phyloP scores from a whole-genome alignment of 2,888 invertebrate species.

The Exephanes ischioxanthus region DNA sequence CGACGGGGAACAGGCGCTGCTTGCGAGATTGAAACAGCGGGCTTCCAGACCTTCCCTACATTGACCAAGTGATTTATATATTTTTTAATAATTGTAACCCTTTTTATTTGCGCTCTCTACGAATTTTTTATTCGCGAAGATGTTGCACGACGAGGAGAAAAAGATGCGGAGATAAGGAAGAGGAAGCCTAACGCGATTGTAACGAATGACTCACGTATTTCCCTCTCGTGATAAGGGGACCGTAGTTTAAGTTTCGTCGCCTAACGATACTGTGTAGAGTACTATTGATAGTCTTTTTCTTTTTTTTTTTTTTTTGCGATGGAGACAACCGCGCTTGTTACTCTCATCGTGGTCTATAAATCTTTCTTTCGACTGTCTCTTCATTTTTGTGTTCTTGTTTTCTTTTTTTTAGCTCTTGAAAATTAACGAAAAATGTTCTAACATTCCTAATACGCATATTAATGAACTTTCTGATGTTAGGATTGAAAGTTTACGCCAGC shows the following conservation, averaged over 20 bases:
- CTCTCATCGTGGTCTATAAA: slow-evolving; percentile 12
- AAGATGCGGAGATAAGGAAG: neutral
- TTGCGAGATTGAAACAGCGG: slow-evolving; percentile 85
- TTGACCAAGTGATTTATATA: slow-evolving; percentile 79
- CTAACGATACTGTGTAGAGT: slow-evolving; percentile 47
- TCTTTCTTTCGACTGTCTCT: slow-evolving; percentile 22
- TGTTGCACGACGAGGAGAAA: slow-evolving; percentile 14
- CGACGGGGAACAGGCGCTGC: slow-evolving; percentile 82
- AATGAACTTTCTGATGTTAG: slow-evolving; percentile 35
- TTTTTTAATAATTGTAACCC: slow-evolving; percentile 64
- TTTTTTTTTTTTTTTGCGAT: slow-evolving; percentile 28
- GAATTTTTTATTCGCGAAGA: neutral
- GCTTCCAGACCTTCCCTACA: slow-evolving; percentile 83
- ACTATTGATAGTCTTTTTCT: slow-evolving; percentile 8
- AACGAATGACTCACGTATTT: slow-evolving; percentile 19
- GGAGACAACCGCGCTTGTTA: slow-evolving; percentile 50
- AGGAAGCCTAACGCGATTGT: slow-evolving; percentile 12
- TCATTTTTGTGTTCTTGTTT: neutral
- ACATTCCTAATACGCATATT: slow-evolving; percentile 64
- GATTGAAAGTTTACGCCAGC: slow-evolving; percentile 36
- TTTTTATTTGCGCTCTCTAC: slow-evolving; percentile 13
- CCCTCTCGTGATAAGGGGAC: slow-evolving; percentile 47
- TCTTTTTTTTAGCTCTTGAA: slow-evolving; percentile 29
- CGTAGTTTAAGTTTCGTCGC: slow-evolving; percentile 57
- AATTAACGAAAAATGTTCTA: slow-evolving; percentile 56